Evolutionary conservation across 2,113 vertebrate species (phyloP), one percentile per base, ranked within the genome.

Genomic region (Emberiza fucata): DNA sequence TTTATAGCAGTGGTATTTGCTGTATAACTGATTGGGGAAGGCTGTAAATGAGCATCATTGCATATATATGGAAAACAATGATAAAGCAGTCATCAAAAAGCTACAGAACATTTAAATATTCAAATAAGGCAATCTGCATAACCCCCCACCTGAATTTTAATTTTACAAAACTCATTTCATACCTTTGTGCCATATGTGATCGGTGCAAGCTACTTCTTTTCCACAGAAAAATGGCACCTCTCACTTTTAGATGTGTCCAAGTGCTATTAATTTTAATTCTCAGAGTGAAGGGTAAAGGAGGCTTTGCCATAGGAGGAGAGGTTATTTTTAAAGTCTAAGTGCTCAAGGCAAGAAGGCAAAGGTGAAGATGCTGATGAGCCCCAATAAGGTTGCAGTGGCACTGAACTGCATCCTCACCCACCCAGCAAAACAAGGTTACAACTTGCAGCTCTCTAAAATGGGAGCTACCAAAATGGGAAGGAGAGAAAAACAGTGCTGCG

Each of bases 41-140:
- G 88, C 88, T 86, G 87, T 72, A 97, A 97, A 97, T 88, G 81
- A 96, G 89, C 57, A 96, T 93, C 92, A 92, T 65, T 88, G 92
- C 83, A 95, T 93, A 83, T 95, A 88, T 93, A 90, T 71, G 91
- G 86, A 95, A 95, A 85, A 95, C 92, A 97, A 93, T 91, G 94
- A 97, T 65, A 97, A 96, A 97, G 97, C 88, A 97, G 75, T 95
- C 96, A 97, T 96, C 96, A 97, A 94, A 97, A 96, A 97, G 86
- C 96, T 92, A 89, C 77, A 90, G 88, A 94, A 90, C 61, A 90
- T 97, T 97, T 97, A 96, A 96, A 90, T 95, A 90, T 97, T 97
- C 96, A 97, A 97, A 94, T 94, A 86, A 91, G 69, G 84, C 77
- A 94, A 97, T 95, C 79, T 91, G 73, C 92, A 95, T 95, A 96